Conservation (phyloP, 1,140 invertebrate species). For the Matsumurasca onukii region DNA sequence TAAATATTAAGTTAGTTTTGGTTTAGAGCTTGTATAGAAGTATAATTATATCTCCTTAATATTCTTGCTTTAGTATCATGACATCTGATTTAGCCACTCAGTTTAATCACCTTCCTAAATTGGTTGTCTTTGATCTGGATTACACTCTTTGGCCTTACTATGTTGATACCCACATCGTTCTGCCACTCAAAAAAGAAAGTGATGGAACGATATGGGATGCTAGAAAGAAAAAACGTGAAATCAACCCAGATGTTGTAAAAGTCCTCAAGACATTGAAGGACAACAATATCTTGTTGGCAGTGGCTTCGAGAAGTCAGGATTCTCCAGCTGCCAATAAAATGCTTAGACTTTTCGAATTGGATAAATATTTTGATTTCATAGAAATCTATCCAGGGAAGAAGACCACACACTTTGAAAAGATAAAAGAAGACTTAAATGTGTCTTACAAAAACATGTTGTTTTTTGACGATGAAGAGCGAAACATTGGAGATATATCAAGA, state of each 20-base stretch:
- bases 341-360: constrained; percentile 66
- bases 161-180: neutral
- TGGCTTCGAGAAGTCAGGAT: constrained; percentile 68
- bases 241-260: constrained; percentile 61
- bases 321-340: constrained; percentile 64
- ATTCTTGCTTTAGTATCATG: too few species aligned
- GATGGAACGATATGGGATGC: constrained; percentile 56
- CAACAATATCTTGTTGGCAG: constrained; percentile 58
- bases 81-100: too few species aligned
- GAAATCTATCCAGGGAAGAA: constrained; percentile 78
- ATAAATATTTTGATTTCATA: constrained; percentile 67
- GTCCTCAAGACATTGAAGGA: constrained; percentile 58
- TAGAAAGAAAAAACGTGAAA: constrained; percentile 52
- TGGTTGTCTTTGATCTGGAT: too few species aligned
- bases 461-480: constrained; percentile 66
- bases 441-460: constrained; percentile 69
- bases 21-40: too few species aligned
- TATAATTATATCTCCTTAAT: too few species aligned
- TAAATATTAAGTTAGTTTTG: too few species aligned
- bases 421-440: constrained; percentile 56
- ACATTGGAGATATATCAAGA: constrained; percentile 58
- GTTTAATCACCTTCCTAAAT: too few species aligned
- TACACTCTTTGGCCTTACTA: neutral
- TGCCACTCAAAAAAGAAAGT: neutral
- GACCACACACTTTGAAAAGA: constrained; percentile 64